Percentiles rank a stretch among this genome's conserved stretches.
These are phyloP conservation scores for Bicyclus anynana DNA, from an alignment of 1,140 invertebrate species.

Conservation along the genomic window DNA sequence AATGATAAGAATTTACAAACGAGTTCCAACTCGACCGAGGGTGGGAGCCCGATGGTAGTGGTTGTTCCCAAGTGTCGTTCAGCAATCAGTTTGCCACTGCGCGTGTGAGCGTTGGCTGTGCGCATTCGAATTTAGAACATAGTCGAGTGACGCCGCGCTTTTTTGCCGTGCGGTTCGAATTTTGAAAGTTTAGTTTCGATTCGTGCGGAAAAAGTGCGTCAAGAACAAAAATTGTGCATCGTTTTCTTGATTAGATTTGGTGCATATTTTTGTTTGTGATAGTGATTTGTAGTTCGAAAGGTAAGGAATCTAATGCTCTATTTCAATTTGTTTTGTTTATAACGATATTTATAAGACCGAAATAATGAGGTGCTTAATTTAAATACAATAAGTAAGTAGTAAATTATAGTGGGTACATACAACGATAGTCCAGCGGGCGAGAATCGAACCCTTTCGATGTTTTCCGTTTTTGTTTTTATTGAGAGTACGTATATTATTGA, in stretches of 20 bases:
- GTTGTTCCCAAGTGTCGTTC: conserved; percentile 9
- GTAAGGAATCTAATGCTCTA: conserved; percentile 17
- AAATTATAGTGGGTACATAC: no score
- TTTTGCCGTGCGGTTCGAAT: conserved; percentile 32
- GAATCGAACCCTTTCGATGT: no score
- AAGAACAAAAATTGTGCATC: conserved; percentile 24
- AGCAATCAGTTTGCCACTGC: conserved; percentile 36
- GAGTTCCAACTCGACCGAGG: conserved; percentile 1
- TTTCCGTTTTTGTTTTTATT: no score
- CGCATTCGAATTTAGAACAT: conserved; percentile 37
- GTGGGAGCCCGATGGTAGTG: conserved; percentile 1
- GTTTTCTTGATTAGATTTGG: conserved; percentile 33
- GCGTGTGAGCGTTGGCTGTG: conserved; percentile 33
- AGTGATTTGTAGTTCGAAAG: conserved; percentile 21
- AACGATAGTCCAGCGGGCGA: no score
- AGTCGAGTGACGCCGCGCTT: conserved; percentile 33
- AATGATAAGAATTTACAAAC: neutral
- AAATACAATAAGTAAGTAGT: no score
- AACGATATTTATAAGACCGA: no score
- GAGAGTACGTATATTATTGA: no score
- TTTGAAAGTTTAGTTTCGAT: conserved; percentile 14
- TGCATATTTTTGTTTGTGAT: conserved; percentile 23
- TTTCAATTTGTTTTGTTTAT: no score
- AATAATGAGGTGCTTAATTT: no score
- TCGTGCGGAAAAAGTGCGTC: conserved; percentile 30